Conservation (phyloP, 2,113 vertebrate species). For the Piprites chloris region DNA sequence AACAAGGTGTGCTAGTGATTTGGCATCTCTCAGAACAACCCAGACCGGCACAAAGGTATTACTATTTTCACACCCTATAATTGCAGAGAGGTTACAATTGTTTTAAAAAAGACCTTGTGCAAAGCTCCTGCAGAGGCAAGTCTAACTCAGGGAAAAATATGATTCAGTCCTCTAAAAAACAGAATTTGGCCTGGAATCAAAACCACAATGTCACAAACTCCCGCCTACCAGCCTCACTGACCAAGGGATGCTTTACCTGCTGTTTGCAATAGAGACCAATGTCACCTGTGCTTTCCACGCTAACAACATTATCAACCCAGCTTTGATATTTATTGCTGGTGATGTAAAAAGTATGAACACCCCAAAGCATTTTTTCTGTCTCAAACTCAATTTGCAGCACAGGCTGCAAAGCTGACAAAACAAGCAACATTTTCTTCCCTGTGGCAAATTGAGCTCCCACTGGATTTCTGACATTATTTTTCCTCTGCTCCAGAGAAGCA, state of each 20-base stretch:
- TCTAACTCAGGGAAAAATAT: background rate
- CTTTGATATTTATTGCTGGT: background rate
- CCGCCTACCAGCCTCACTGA: rapidly evolving
- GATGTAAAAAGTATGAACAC: background rate
- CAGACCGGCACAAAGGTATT: background rate
- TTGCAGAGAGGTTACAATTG: background rate
- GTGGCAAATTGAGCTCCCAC: background rate
- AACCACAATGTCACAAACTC: background rate
- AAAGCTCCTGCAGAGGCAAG: background rate
- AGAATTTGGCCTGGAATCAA: background rate
- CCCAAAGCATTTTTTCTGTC: background rate
- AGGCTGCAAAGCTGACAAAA: background rate
- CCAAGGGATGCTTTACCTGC: background rate
- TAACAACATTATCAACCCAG: background rate
- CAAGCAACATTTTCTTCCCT: background rate
- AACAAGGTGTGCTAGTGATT: background rate
- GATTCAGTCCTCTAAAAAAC: background rate
- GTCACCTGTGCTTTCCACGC: background rate
- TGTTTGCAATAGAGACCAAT: background rate
- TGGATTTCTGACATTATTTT: background rate
- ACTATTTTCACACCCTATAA: background rate
- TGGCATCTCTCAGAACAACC: background rate
- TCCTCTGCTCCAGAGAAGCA: background rate
- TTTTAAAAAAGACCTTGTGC: background rate
- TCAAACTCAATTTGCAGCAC: background rate